Base-by-base conservation (phyloP, 2,888 invertebrate species). In the Anagyrus pseudococci region DNA sequence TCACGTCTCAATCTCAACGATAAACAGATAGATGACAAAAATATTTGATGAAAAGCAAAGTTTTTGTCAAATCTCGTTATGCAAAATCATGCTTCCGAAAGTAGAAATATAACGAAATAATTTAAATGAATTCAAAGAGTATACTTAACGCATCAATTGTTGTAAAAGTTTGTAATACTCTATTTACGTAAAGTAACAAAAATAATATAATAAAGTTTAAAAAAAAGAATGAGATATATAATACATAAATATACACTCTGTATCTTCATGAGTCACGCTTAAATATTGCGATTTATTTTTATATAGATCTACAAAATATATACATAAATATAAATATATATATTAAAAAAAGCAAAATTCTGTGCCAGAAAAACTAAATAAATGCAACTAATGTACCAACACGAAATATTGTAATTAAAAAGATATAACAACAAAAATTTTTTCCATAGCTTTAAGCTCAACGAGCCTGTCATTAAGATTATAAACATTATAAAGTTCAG, bases 251-350 rank as follows among this genome's bases (percentile, higher is more conserved):
- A 61, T 62, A 49, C 29, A 58, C 47, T 56, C 52, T 64, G 67
- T 69, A 68, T 67, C 68, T 70, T 69, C 67, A 63, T 68, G 68
- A 62, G 70, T 71, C 67, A 65, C 71, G 73, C 73, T 75, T 74
- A 73, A 71, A 74, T 75, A 71, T 72, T 73, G 72, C 72, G 72
- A 75, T 75, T 79, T 79, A 79, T 79, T 79, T 79, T 79, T 79
- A 73, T 79, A 79, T 75, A 79, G 75, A 78, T 76, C 74, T 78
- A 75, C 71, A 70, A 73, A 67, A 54, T 69, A 49, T 55, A 37
- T n/a, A n/a, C n/a, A n/a, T n/a, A n/a, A n/a, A n/a, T n/a, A n/a
- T n/a, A n/a, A n/a, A n/a, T n/a, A n/a, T n/a, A n/a, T 8, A 37
- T 37, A 37, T 2, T 7, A 29, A 4, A 67, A 70, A 74, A 75